Evolutionary conservation across 2,888 invertebrate species (phyloP).

Genomic region (Melolontha melolontha): DNA sequence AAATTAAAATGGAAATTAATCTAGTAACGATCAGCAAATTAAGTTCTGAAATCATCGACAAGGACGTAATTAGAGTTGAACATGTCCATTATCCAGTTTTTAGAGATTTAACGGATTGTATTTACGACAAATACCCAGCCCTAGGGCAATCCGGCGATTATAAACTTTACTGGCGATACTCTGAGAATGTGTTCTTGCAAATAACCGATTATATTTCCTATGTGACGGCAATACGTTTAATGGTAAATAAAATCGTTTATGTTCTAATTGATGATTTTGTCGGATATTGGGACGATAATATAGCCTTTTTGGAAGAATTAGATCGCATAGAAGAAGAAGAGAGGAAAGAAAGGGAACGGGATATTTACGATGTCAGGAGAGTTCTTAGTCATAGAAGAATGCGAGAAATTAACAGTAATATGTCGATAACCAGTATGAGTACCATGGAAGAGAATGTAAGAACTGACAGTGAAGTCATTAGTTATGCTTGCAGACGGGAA

Average conservation of each 20-base stretch:
- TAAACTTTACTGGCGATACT: slow-evolving; percentile 54
- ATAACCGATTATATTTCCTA: slow-evolving; percentile 54
- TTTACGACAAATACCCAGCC: slow-evolving; percentile 50
- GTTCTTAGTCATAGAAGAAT: background rate
- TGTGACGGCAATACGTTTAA: slow-evolving; percentile 49
- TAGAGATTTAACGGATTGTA: slow-evolving; percentile 47
- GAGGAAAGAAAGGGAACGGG: slow-evolving; percentile 48
- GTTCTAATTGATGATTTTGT: slow-evolving; percentile 46
- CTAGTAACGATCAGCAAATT: slow-evolving; percentile 52
- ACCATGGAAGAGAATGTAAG: slow-evolving; percentile 13
- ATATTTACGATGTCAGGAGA: slow-evolving; percentile 54
- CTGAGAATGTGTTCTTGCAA: slow-evolving; percentile 48
- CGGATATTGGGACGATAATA: slow-evolving; percentile 50
- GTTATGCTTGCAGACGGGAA: slow-evolving; percentile 31
- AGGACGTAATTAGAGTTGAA: slow-evolving; percentile 42
- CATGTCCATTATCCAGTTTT: slow-evolving; percentile 38
- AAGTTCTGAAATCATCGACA: slow-evolving; percentile 50
- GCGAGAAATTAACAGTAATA: background rate
- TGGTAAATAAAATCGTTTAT: slow-evolving; percentile 48
- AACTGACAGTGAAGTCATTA: slow-evolving; percentile 27
- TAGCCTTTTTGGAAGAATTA: slow-evolving; percentile 47
- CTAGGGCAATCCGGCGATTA: slow-evolving; percentile 45
- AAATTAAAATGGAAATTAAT: slow-evolving; percentile 47
- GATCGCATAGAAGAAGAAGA: slow-evolving; percentile 49
- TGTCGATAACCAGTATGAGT: background rate